Conservation (phyloP, 2,113 vertebrate species). For the Edolisoma coerulescens region DNA sequence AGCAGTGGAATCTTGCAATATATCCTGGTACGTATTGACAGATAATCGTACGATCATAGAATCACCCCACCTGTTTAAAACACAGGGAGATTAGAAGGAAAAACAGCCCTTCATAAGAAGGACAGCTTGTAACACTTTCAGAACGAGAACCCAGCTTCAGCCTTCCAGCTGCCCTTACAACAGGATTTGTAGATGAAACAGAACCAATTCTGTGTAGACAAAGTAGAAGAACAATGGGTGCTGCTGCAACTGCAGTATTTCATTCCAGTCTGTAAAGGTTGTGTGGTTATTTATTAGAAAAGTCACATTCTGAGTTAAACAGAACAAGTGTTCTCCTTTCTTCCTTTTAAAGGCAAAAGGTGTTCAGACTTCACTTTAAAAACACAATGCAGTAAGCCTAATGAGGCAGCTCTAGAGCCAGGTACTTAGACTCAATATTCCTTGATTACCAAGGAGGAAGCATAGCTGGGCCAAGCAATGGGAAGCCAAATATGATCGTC, state of each 20-base stretch:
- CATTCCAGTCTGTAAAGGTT: not conserved
- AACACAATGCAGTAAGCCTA: not conserved
- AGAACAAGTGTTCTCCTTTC: not conserved
- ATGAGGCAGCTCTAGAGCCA: not conserved
- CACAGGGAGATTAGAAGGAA: not conserved
- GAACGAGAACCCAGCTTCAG: not conserved
- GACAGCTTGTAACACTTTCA: not conserved
- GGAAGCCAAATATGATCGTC: fast-evolving
- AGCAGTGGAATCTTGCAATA: not conserved
- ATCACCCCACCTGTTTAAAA: not conserved
- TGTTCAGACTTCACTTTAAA: not conserved
- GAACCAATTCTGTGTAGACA: not conserved
- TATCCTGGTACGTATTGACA: not conserved
- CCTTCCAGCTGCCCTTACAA: not conserved
- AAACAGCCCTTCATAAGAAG: not conserved
- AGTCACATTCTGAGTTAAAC: not conserved
- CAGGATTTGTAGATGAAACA: not conserved
- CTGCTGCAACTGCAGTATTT: not conserved
- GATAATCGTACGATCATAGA: fast-evolving
- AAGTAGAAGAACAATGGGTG: not conserved
- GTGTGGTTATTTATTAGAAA: not conserved
- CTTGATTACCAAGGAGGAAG: not conserved
- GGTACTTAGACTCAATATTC: not conserved
- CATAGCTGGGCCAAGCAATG: not conserved
- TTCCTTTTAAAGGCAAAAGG: not conserved